Evolutionary conservation across 2,113 vertebrate species (phyloP), one percentile per base, ranked within the genome.

Genomic region (Datnioides undecimradiatus): DNA sequence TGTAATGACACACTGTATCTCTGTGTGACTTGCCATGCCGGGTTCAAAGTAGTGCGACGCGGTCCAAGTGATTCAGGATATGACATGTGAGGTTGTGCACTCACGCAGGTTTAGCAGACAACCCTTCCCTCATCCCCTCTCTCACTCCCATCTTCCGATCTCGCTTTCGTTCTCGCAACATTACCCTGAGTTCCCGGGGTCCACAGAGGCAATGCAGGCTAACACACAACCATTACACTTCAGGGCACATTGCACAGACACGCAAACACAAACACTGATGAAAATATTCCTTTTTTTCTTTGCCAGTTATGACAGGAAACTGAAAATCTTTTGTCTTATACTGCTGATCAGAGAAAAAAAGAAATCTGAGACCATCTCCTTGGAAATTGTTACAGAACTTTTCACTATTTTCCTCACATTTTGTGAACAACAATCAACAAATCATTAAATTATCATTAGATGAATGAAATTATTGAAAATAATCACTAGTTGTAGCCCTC

Each of bases 1-100:
- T 72, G 77, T 72, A 78, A 75, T 75, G 70, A 69, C 71, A 82
- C 76, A 45, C 73, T 46, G 36, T 54, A 38, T 65, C 46, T 71
- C 54, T 5, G 62, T 68, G 63, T 63, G 76, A 55, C 52, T 73
- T 38, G 43, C 73, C 80, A 52, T 29, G 62, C 23, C 46, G 79
- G 27, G 43, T 6, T 62, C 41, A 73, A 55, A 80, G 82, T 68
- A 14, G 43, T 4, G 16, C 27, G 55, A 17, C 59, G n/a, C 49
- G 34, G 58, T 52, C 12, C 0, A 33, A 73, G 65, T 21, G 62
- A 69, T 43, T 80, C 43, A 60, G 73, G 59, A 63, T 45, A 29
- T 25, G 64, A 79, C 81, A 64, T 68, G 67, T n/a, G 27, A 57
- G 38, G 71, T 45, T 49, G 38, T 25, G 40, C 48, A 40, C 52